Conservation (phyloP, 2,113 vertebrate species). For the Synodontis membranacea region DNA sequence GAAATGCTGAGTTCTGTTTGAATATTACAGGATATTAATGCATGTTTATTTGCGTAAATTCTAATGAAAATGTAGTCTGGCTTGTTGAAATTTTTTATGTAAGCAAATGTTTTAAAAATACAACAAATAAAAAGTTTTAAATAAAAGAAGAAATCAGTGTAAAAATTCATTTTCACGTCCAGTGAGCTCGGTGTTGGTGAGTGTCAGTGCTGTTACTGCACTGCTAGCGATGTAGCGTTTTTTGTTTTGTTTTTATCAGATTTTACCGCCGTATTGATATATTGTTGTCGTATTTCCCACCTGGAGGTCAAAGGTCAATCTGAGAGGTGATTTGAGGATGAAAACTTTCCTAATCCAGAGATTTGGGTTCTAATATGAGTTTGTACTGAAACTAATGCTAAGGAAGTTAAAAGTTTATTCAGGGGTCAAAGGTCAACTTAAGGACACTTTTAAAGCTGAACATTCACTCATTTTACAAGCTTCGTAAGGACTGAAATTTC, state of each 20-base stretch:
- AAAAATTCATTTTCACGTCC: too few species aligned
- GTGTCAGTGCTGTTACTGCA: neutral
- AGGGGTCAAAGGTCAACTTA: slow-evolving; percentile 1
- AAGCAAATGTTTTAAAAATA: too few species aligned
- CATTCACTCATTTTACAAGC: neutral
- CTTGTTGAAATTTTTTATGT: too few species aligned
- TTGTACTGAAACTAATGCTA: neutral
- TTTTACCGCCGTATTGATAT: neutral
- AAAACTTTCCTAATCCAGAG: neutral
- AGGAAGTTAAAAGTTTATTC: neutral
- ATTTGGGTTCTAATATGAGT: neutral
- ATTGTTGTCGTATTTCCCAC: neutral
- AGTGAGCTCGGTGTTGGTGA: too few species aligned
- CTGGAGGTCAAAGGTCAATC: neutral
- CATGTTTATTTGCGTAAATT: too few species aligned
- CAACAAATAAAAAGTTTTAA: too few species aligned
- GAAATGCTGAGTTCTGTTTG: too few species aligned
- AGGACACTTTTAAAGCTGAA: neutral
- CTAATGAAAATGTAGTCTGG: too few species aligned
- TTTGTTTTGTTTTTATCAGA: too few species aligned
- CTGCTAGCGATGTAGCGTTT: neutral
- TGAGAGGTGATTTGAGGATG: neutral
- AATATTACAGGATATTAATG: too few species aligned
- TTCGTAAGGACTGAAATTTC: neutral
- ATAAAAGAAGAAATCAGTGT: too few species aligned